Base-by-base conservation (phyloP, 2,113 vertebrate genomes). In the Pelobates fuscus region DNA sequence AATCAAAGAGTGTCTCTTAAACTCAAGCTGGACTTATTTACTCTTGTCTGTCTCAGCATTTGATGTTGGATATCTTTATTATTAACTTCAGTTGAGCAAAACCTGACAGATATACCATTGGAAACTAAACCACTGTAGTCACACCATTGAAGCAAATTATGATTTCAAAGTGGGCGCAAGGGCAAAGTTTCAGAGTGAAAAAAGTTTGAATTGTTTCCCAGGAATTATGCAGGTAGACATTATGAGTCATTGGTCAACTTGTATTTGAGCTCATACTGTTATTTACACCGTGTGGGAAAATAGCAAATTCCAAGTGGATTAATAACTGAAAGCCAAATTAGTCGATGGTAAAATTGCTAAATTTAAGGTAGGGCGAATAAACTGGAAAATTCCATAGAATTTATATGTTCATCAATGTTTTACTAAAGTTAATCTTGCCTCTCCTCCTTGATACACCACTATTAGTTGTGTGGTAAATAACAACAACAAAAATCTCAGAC, bases 191-290 rank as follows among this genome's bases (percentile, higher is more conserved):
- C 18, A 30, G 21, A 30, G 27, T 5, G 23, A 43, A 27, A 70
- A 5, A 1, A 17, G 37, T 66, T 26, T 66, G 15, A 17, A 44
- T 18, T 15, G 41, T 23, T n/a, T 59, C 1, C 18, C 20, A 2
- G 20, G 2, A 1, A 43, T 43, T 2, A 59, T 44, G 20, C 44
- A 49, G 44, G 17, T 17, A 49, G 54, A 60, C 15, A 29, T 5
- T 71, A 58, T 72, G 44, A 72, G 63, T 21, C 17, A 20, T 61
- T 23, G 17, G 18, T 11, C 27, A 6, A n/a, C n/a, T n/a, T n/a
- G n/a, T n/a, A n/a, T n/a, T n/a, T n/a, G n/a, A n/a, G n/a, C n/a
- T n/a, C n/a, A n/a, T n/a, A n/a, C n/a, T n/a, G n/a, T n/a, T n/a
- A n/a, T n/a, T n/a, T n/a, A n/a, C n/a, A n/a, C n/a, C n/a, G n/a